A percentile compares a stretch with the other conserved stretches of the same genome.
These are phyloP conservation scores for Procambarus virginalis DNA, from an alignment of 1,140 invertebrate species.

Conservation along the genomic window DNA sequence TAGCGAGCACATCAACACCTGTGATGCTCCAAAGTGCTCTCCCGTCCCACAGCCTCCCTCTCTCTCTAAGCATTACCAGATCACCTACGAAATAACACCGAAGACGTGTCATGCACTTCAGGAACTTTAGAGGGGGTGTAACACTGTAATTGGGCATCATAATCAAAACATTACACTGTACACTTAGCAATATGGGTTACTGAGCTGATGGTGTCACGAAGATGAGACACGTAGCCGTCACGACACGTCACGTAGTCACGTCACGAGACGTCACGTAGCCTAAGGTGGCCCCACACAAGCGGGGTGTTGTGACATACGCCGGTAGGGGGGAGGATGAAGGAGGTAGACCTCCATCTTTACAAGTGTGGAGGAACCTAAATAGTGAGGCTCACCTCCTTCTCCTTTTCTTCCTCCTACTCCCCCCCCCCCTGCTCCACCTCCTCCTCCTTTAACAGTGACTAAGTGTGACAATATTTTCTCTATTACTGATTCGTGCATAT, in stretches of 20 bases:
- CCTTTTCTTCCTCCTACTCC: background rate
- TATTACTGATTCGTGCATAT: slow-evolving; percentile 45
- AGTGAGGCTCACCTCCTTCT: slow-evolving; percentile 19
- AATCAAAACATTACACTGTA: too few relatives aligned
- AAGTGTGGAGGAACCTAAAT: slow-evolving; percentile 12
- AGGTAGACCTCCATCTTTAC: background rate
- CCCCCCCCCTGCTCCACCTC: background rate
- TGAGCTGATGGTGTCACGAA: too few relatives aligned
- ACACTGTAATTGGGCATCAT: too few relatives aligned
- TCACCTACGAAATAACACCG: too few relatives aligned
- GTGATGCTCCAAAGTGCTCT: too few relatives aligned
- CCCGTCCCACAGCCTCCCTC: background rate
- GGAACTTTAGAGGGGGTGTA: too few relatives aligned
- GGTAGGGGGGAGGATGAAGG: background rate
- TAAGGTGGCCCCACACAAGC: background rate
- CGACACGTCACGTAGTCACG: too few relatives aligned
- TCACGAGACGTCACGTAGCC: too few relatives aligned
- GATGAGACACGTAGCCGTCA: too few relatives aligned
- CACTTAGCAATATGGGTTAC: too few relatives aligned
- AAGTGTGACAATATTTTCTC: slow-evolving; percentile 31
- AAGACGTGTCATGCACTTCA: too few relatives aligned
- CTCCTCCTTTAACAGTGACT: slow-evolving; percentile 31
- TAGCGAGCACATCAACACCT: background rate
- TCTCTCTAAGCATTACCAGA: too few relatives aligned
- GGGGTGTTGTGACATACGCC: background rate